phyloP scores from a whole-genome alignment of 2,888 invertebrate genomes.

The Agonopterix alstromeriana region DNA sequence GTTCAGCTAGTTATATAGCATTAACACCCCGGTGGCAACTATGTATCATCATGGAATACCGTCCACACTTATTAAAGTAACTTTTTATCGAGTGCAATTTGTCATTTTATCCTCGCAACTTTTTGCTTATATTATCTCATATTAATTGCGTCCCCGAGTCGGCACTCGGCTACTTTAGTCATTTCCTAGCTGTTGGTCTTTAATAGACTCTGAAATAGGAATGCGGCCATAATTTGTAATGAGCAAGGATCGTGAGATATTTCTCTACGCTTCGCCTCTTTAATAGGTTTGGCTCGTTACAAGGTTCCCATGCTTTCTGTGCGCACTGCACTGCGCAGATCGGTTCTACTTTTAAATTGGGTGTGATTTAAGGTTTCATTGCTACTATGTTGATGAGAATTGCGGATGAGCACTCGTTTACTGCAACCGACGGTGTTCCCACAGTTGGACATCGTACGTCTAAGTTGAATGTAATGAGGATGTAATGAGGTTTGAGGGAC shows the following conservation, averaged over 20 bases:
- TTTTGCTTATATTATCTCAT: slow-evolving; percentile 55
- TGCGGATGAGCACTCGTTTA: slow-evolving; percentile 28
- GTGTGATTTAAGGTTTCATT: slow-evolving; percentile 44
- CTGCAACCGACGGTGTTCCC: slow-evolving; percentile 8
- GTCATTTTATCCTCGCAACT: slow-evolving; percentile 49
- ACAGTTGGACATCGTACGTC: slow-evolving; percentile 2
- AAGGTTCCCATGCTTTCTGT: slow-evolving; percentile 62
- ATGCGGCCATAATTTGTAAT: slow-evolving; percentile 76
- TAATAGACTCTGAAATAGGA: slow-evolving; percentile 56
- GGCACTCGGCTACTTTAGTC: slow-evolving; percentile 22
- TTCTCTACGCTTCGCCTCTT: slow-evolving; percentile 65
- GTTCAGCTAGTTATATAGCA: not conserved
- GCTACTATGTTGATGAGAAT: slow-evolving; percentile 42
- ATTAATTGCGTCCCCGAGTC: slow-evolving; percentile 44
- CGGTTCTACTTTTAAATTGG: slow-evolving; percentile 39
- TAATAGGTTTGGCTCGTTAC: slow-evolving; percentile 67
- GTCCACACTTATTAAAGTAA: slow-evolving; percentile 25
- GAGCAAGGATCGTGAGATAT: slow-evolving; percentile 67
- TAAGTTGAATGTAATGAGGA: too few relatives aligned
- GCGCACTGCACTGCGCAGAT: slow-evolving; percentile 14
- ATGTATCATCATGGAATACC: slow-evolving; percentile 15
- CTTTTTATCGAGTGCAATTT: slow-evolving; percentile 51
- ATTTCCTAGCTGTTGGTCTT: slow-evolving; percentile 43
- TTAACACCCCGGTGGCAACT: not conserved
- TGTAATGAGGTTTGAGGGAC: too few relatives aligned